Percentiles rank a stretch among this genome's conserved stretches.
phyloP scores from a whole-genome alignment of 2,888 invertebrate genomes.

The Hydrotaea cyrtoneurina region DNA sequence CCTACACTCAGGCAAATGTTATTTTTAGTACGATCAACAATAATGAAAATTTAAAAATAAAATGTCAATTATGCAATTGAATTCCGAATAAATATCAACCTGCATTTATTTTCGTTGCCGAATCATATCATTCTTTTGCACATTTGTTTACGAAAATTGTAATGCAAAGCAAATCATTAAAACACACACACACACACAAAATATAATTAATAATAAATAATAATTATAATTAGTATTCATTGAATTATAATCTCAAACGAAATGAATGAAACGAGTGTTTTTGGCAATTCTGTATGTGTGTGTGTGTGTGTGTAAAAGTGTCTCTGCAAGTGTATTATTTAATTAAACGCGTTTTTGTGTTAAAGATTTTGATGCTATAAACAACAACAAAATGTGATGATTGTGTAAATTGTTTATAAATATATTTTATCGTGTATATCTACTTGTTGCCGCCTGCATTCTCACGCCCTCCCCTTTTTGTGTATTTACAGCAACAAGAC shows the following conservation, averaged over 20 bases:
- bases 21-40: constrained; percentile 16
- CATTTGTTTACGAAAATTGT: constrained; percentile 12
- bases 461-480: background rate
- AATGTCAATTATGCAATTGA: constrained; percentile 25
- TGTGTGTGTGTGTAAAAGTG: no score
- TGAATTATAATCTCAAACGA: background rate
- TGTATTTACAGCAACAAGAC: constrained; percentile 5
- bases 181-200: background rate
- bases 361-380: background rate
- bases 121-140: background rate
- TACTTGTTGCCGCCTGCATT: background rate
- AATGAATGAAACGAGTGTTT: background rate
- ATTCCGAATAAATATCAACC: constrained; percentile 15
- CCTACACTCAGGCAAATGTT: constrained; percentile 13
- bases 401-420: constrained; percentile 8
- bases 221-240: constrained; percentile 20
- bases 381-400: background rate
- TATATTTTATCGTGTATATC: background rate
- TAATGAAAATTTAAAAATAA: background rate
- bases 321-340: no score
- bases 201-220: background rate
- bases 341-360: background rate
- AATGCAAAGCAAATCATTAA: background rate
- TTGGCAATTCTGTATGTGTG: background rate
- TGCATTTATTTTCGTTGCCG: background rate